Evolutionary conservation across 2,797 vertebrate genomes (phyloP).

Genomic region (Gymnothorax reevesii): DNA sequence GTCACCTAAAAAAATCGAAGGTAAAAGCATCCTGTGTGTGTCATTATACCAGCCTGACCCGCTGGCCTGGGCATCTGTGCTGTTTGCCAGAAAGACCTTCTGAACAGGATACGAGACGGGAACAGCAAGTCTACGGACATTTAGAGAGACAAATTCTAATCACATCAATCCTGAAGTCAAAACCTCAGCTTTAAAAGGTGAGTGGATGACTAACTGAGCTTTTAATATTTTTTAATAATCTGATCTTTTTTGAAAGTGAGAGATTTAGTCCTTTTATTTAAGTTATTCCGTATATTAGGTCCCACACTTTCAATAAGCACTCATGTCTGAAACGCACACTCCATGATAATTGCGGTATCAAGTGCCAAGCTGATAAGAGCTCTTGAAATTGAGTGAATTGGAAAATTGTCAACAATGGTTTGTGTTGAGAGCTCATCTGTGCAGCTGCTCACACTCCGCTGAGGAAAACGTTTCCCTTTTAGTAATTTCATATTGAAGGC

Average conservation of each 20-base stretch:
- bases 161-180: background rate
- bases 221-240: background rate
- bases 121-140: background rate
- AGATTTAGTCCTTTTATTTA: background rate
- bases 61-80: background rate
- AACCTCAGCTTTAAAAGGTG: background rate
- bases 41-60: background rate
- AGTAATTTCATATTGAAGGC: background rate
- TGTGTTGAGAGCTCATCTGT: background rate
- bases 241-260: background rate
- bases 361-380: background rate
- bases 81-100: background rate
- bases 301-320: conserved; percentile 3
- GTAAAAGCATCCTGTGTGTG: background rate
- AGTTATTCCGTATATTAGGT: background rate
- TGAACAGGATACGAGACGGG: too few relatives aligned
- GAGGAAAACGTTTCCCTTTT: background rate
- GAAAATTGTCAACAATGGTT: conserved; percentile 14
- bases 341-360: conserved; percentile 10
- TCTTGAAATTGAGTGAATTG: conserved; percentile 26
- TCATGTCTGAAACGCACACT: conserved; percentile 10
- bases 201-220: conserved; percentile 5
- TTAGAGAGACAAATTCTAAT: background rate
- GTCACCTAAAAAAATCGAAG: background rate
- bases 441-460: background rate